Evolutionary conservation across 2,113 vertebrate genomes (phyloP), one percentile per base, ranked within the genome.

Genomic region (Isichthys henryi): DNA sequence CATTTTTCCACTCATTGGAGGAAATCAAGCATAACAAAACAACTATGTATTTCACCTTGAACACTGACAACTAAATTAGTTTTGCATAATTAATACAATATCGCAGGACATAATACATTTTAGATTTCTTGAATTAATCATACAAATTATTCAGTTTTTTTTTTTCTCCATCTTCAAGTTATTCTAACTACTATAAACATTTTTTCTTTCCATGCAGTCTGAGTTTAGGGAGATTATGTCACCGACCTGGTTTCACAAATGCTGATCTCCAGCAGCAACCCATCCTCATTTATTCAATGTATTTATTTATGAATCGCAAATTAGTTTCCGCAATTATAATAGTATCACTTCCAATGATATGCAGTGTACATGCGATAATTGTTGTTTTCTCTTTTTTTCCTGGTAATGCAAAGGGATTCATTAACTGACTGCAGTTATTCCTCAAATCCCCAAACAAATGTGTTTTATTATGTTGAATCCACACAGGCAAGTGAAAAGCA

Each of bases 291-390:
- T 53, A 87, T 52, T 87, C n/a, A 21, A 53, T 52, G 50, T 53
- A 87, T 56, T 87, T 52, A 53, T 87, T 87, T 87, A n/a, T 56
- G 85, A 53, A 87, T 56, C 45, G n/a, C 56, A 87, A 87, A 87
- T 87, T 87, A 53, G 49, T 56, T 53, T 53, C 48, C 5, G 50
- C n/a, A 53, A 56, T 87, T 87, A 53, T 53, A 35, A 39, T 87
- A 19, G 6, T 53, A 87, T 53, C n/a, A 53, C 13, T 53, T 87
- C 5, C 85, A 53, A 27, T 53, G 85, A 87, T 56, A 87, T 31
- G 48, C 85, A 52, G 49, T 53, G 50, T 35, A 87, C 50, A 87
- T 35, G 85, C 31, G n/a, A 87, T 87, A 52, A 87, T 87, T 39
- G 50, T 43, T 56, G 19, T 56, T 17, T 86, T 86, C 49, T 27